Evolutionary conservation across 2,888 invertebrate species (phyloP), one percentile per base, ranked within the genome.

Genomic region (Epiblema foenella): DNA sequence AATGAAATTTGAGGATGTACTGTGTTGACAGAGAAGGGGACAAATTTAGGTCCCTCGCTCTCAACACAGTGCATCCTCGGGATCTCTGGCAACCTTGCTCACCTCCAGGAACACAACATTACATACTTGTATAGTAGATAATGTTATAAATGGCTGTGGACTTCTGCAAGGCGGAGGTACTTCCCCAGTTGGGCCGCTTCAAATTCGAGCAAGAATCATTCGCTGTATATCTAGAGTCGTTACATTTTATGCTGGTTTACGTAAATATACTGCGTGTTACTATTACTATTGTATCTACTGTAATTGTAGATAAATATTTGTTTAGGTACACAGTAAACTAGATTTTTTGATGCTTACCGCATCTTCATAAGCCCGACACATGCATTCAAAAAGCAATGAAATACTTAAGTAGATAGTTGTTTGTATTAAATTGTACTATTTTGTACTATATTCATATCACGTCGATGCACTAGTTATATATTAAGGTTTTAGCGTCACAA

Each of bases 401-500:
- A 78, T 83, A 77, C 75, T 77, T 24, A 72, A 72, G 70, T 70
- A 68, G 72, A 73, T 76, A 75, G 69, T 67, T 75, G 79, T 77
- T 81, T 79, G 75, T 82, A 78, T 75, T 76, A 66, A 74, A 75
- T 74, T 74, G 72, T 72, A 68, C 72, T 3, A 39, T 64, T 76
- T 78, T 75, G 74, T 78, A 78, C 74, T 75, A 75, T 75, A 73
- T 81, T 86, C 83, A 86, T 87, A 88, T 88, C 88, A 89, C 89
- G 85, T 81, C 65, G 78, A 81, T 82, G 87, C 88, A 89, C 89
- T 84, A 85, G 82, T 78, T 83, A 75, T 81, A 76, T 77, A 76
- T 78, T 88, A 86, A 86, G 84, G 76, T 66, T 56, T 83, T 85
- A 85, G 83, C 78, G 77, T 85, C 87, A 88, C 89, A 77, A 79